Evolutionary conservation across 2,888 invertebrate species (phyloP).

Genomic region (Agonopterix arenella): DNA sequence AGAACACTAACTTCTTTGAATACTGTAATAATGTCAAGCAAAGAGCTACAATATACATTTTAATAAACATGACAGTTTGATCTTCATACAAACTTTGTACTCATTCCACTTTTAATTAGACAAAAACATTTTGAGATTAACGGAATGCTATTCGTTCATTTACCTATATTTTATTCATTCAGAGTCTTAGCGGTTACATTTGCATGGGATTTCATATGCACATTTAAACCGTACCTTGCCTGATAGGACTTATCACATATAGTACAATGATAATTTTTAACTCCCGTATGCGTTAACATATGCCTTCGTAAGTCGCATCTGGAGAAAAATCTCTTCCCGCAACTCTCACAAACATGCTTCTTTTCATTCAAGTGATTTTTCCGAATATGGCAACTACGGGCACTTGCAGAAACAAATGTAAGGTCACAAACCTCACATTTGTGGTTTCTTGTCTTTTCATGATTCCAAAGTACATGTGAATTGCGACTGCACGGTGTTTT

Average conservation of each 20-base stretch:
- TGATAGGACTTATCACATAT: slow-evolving; percentile 69
- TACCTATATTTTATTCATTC: too few species aligned
- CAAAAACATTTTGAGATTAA: too few species aligned
- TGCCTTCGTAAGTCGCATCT: slow-evolving; percentile 65
- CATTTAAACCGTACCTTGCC: slow-evolving; percentile 66
- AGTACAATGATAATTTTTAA: slow-evolving; percentile 68
- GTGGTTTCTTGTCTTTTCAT: slow-evolving; percentile 62
- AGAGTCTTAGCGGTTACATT: too few species aligned
- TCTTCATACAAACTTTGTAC: too few species aligned
- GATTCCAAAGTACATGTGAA: slow-evolving; percentile 67
- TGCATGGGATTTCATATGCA: slow-evolving; percentile 63
- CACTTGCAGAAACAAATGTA: slow-evolving; percentile 65
- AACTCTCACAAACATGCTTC: slow-evolving; percentile 64
- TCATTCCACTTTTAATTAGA: too few species aligned
- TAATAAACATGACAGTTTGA: too few species aligned
- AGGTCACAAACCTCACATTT: slow-evolving; percentile 68
- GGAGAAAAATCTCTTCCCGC: slow-evolving; percentile 63
- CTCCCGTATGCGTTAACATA: slow-evolving; percentile 63
- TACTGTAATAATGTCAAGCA: too few species aligned
- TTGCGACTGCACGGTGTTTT: slow-evolving; percentile 65
- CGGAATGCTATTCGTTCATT: too few species aligned
- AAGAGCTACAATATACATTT: too few species aligned
- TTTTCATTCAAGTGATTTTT: slow-evolving; percentile 69
- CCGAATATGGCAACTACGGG: slow-evolving; percentile 60
- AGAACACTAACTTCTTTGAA: too few species aligned